Base-by-base conservation (phyloP, 2,113 vertebrate species). In the Oreotrochilus melanogaster region DNA sequence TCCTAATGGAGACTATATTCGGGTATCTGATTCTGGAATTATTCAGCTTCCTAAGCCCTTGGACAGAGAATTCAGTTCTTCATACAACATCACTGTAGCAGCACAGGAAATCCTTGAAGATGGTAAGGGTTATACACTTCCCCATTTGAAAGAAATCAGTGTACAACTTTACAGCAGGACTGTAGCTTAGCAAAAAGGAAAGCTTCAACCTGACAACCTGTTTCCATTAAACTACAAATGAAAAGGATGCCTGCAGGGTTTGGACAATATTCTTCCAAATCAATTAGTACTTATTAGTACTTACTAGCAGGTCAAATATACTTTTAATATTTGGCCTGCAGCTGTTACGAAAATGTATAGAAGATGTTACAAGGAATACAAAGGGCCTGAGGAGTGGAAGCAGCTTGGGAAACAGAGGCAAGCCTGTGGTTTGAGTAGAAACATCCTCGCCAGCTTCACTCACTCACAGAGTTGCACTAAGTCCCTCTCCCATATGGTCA, bases 1-100 rank as follows among this genome's bases (percentile, higher is more conserved):
- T 53, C 93, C 98, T 85, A 98, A 73, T 28, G 97, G 96, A 78
- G 95, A 98, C 50, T 98, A 98, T 8, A 92, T 99, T 65, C 70
- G 71, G 33, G 97, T 99, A 83, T 94, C 97, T 30, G 91, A 96
- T 6, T 66, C 57, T 0, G 99, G 99, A 57, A 81, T 95, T 66
- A 98, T 99, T 93, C 97, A 92, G 8, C 97, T 98, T n/a, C 94
- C 95, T 64, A 98, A 96, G 95, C 96, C 80, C 27, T 95, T 99
- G 91, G 99, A 99, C 97, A 97, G 99, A 95, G 99, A 99, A 97
- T 79, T 97, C 69, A 91, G 97, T 33, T 85, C 98, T 7, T 98
- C 96, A 70, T 98, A 99, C 95, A 97, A 98, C 89, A 98, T 99
- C 93, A 98, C 98, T 35, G 98, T 99, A 56, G 98, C 97, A 75